These are phyloP conservation scores for Chironomus tentans DNA, from an alignment of 2,888 invertebrate genomes.

Conservation along the genomic window DNA sequence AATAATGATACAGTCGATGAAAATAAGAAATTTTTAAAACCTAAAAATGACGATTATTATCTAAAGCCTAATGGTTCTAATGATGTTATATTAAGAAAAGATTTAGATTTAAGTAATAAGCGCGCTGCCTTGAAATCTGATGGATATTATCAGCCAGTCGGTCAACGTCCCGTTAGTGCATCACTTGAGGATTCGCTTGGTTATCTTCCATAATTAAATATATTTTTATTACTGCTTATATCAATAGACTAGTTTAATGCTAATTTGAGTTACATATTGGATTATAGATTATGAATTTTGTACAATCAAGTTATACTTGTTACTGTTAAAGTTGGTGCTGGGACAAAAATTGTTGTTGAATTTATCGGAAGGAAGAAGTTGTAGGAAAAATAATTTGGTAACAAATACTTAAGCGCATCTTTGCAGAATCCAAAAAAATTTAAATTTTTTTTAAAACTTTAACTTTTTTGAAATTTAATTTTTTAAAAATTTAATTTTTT, in stretches of 20 bases:
- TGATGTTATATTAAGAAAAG: slow-evolving; percentile 22
- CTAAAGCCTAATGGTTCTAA: background rate
- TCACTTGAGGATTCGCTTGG: slow-evolving; percentile 44
- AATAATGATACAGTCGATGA: background rate
- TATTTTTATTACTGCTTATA: slow-evolving; percentile 18
- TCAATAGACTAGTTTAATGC: slow-evolving; percentile 29
- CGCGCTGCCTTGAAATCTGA: slow-evolving; percentile 28
- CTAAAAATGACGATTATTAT: slow-evolving; percentile 8
- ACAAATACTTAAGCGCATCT: no score
- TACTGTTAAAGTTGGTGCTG: background rate
- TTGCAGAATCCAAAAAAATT: no score
- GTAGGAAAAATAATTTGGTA: background rate
- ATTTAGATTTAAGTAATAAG: slow-evolving; percentile 14
- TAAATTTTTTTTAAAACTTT: no score
- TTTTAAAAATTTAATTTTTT: background rate
- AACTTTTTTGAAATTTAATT: no score
- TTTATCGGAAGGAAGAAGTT: background rate
- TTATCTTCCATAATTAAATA: slow-evolving; percentile 37
- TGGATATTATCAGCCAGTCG: slow-evolving; percentile 40
- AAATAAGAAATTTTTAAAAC: background rate
- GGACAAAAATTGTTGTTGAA: background rate
- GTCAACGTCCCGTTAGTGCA: slow-evolving; percentile 37
- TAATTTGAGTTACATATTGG: background rate
- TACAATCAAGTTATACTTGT: background rate
- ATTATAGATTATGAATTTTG: background rate